phyloP scores from a whole-genome alignment of 2,113 vertebrate species.

The Perca schrenkii region DNA sequence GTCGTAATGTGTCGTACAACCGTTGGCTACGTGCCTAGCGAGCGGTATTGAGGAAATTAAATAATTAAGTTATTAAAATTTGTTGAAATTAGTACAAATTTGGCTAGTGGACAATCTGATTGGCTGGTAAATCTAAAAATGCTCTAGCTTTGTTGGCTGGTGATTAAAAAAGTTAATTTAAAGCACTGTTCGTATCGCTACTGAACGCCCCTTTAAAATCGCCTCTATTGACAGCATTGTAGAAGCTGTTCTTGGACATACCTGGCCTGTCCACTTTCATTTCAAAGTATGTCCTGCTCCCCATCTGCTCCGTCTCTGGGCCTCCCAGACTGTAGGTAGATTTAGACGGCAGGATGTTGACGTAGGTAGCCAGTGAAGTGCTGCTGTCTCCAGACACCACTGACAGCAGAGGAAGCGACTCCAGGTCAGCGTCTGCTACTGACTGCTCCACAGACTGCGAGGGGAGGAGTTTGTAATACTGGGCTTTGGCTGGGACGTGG shows the following conservation, averaged over 20 bases:
- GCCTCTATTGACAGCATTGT: not conserved
- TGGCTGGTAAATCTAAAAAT: too few species aligned
- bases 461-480: slow-evolving; percentile 85
- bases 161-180: too few species aligned
- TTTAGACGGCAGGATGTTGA: slow-evolving; percentile 68
- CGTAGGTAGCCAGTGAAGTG: slow-evolving; percentile 81
- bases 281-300: slow-evolving; percentile 70
- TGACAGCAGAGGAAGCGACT: slow-evolving; percentile 66
- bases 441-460: slow-evolving; percentile 87
- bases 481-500: slow-evolving; percentile 84
- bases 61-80: too few species aligned
- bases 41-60: too few species aligned
- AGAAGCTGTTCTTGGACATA: slow-evolving; percentile 17
- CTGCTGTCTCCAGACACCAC: slow-evolving; percentile 76
- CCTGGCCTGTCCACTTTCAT: slow-evolving; percentile 77
- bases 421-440: slow-evolving; percentile 79
- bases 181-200: too few species aligned
- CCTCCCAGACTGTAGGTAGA: slow-evolving; percentile 54
- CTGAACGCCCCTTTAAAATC: not conserved
- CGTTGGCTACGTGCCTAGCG: too few species aligned
- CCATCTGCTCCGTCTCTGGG: slow-evolving; percentile 16
- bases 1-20: too few species aligned
- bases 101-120: too few species aligned
- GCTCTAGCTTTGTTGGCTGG: too few species aligned
- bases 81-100: too few species aligned